These are phyloP conservation scores for Sarcophaga caerulescens DNA, from an alignment of 2,888 invertebrate genomes.

Conservation along the genomic window DNA sequence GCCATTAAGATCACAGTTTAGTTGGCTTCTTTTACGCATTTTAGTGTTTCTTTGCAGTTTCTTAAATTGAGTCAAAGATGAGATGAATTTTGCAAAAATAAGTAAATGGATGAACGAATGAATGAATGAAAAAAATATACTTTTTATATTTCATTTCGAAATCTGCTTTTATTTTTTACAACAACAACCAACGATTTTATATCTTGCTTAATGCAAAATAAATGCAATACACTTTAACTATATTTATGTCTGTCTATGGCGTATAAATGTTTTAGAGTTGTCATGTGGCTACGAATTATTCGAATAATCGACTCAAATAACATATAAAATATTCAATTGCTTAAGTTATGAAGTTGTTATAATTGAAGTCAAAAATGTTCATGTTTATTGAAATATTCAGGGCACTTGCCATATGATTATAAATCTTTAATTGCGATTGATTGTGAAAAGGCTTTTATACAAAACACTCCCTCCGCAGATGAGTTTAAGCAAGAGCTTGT, in stretches of 20 bases:
- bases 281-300: no score
- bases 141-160: conserved; percentile 13
- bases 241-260: neutral
- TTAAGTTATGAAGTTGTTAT: no score
- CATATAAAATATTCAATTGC: no score
- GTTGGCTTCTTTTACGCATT: conserved; percentile 9
- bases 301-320: no score
- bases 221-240: conserved; percentile 54
- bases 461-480: no score
- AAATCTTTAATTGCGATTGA: no score
- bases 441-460: no score
- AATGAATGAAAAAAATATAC: neutral
- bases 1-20: conserved; percentile 19
- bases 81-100: conserved; percentile 31
- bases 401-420: no score
- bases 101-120: neutral
- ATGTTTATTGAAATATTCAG: no score
- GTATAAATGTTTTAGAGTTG: no score
- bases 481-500: no score
- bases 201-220: conserved; percentile 53
- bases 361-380: no score
- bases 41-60: conserved; percentile 24
- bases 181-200: neutral
- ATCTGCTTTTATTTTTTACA: neutral
- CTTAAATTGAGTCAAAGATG: conserved; percentile 48